Conservation (phyloP, 2,888 invertebrate species). For the Phyllotreta cruciferae region DNA sequence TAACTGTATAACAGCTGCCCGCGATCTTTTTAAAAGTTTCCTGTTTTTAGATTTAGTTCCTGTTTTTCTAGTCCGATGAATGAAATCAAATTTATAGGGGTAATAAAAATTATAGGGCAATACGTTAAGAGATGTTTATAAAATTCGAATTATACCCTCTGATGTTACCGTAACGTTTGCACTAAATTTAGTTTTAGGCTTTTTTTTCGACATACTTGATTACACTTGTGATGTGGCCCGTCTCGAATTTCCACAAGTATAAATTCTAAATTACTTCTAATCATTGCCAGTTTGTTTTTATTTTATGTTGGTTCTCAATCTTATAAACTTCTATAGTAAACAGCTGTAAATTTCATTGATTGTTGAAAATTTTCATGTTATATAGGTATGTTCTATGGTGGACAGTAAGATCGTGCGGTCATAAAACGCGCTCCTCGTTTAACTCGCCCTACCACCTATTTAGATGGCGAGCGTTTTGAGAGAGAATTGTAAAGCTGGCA, state of each 20-base stretch:
- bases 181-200: slow-evolving; percentile 14
- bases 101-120: slow-evolving; percentile 33
- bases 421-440: too few relatives aligned
- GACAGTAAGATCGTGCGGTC: too few relatives aligned
- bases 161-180: slow-evolving; percentile 9
- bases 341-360: too few relatives aligned
- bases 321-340: too few relatives aligned
- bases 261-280: neutral
- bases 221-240: neutral
- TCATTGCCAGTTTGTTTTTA: neutral
- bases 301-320: too few relatives aligned
- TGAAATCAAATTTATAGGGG: slow-evolving; percentile 35
- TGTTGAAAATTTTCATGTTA: too few relatives aligned
- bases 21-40: slow-evolving; percentile 34
- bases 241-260: slow-evolving; percentile 8
- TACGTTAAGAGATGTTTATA: slow-evolving; percentile 16
- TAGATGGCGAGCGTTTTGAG: too few relatives aligned
- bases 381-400: too few relatives aligned
- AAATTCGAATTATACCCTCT: slow-evolving; percentile 14
- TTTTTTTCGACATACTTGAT: slow-evolving; percentile 5
- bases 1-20: slow-evolving; percentile 21
- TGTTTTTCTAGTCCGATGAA: slow-evolving; percentile 35
- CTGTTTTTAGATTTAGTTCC: slow-evolving; percentile 37
- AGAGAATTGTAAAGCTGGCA: too few relatives aligned
- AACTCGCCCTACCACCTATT: too few relatives aligned